Evolutionary conservation across 2,113 vertebrate species (phyloP), one percentile per base, ranked within the genome.

Genomic region (Athene cunicularia): DNA sequence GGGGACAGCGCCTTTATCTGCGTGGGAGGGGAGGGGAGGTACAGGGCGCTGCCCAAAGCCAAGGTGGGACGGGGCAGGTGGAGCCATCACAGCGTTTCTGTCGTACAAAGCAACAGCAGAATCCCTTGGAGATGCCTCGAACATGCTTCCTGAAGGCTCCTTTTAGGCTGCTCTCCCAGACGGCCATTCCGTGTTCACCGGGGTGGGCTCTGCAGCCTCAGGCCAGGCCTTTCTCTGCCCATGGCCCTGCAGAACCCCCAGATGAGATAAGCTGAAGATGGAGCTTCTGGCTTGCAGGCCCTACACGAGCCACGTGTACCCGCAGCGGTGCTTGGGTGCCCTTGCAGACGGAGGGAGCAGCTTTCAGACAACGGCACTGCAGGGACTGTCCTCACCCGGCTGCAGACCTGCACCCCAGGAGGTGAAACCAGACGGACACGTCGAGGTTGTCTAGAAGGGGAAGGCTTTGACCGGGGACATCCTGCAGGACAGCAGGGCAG

Each of bases 121-220:
- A 30, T 12, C 30, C 35, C 39, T n/a, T 23, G 7, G 26, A 4
- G 35, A 12, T 59, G 62, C 62, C 35, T 67, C 58, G 32, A 32
- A 20, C 5, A 30, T 18, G 35, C 68, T 73, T 45, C 20, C 32
- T 9, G 37, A 45, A 37, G 3, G 21, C 49, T 7, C 12, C 32
- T 32, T 74, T 32, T 30, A 37, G 37, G 70, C 32, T 32, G 19
- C 35, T n/a, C 18, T 9, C 67, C 45, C 37, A 8, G 23, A 8
- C 0, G 15, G 23, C 58, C 58, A 3, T 60, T 18, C 67, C 7
- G 14, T 14, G 30, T 19, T n/a, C 35, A 12, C 23, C 2, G 1
- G 28, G 55, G 35, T 47, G 41, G 39, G n/a, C 22, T 49, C n/a
- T 13, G 11, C 35, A 18, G 45, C n/a, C 35, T 70, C 22, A 6